These are phyloP conservation scores for Urocitellus parryii DNA, from an alignment of 2,113 vertebrate species.

Conservation along the genomic window DNA sequence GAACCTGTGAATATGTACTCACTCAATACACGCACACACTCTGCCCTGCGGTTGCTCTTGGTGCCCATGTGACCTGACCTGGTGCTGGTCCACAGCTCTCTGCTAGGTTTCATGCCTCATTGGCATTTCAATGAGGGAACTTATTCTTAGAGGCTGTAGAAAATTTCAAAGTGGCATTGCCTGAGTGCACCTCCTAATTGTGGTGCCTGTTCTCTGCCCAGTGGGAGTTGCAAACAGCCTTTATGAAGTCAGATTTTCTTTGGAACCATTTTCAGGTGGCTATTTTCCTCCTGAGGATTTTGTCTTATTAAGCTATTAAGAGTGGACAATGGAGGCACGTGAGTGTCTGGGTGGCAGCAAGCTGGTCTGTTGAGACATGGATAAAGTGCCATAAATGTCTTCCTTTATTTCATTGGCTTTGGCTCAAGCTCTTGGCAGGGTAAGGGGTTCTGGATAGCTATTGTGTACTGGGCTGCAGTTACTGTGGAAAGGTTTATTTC, in stretches of 20 bases:
- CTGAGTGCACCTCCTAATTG: constrained; percentile 68
- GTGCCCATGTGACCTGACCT: constrained; percentile 6
- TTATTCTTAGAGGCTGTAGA: constrained; percentile 45
- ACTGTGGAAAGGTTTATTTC: constrained; percentile 55
- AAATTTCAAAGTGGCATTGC: not conserved
- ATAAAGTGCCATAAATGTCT: constrained; percentile 70
- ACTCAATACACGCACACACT: not conserved
- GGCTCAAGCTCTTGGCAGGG: constrained; percentile 70
- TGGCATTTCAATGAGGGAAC: constrained; percentile 77
- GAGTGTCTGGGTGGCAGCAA: constrained; percentile 65
- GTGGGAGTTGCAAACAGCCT: constrained; percentile 55
- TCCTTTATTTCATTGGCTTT: constrained; percentile 74
- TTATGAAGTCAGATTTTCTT: constrained; percentile 60
- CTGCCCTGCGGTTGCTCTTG: not conserved
- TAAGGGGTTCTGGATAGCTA: constrained; percentile 42
- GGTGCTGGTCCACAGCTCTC: constrained; percentile 53
- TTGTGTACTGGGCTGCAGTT: constrained; percentile 49
- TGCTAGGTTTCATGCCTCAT: constrained; percentile 71
- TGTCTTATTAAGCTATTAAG: constrained; percentile 64
- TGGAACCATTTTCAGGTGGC: constrained; percentile 67
- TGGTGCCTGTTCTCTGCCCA: constrained; percentile 50
- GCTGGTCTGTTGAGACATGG: constrained; percentile 36
- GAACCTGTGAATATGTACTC: not conserved
- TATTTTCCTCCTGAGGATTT: constrained; percentile 60
- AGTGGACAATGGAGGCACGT: constrained; percentile 57